Percentiles rank a stretch among this genome's conserved stretches.
These are phyloP conservation scores for human DNA, from an alignment of 2,113 vertebrate species.

Conservation along the genomic window DNA sequence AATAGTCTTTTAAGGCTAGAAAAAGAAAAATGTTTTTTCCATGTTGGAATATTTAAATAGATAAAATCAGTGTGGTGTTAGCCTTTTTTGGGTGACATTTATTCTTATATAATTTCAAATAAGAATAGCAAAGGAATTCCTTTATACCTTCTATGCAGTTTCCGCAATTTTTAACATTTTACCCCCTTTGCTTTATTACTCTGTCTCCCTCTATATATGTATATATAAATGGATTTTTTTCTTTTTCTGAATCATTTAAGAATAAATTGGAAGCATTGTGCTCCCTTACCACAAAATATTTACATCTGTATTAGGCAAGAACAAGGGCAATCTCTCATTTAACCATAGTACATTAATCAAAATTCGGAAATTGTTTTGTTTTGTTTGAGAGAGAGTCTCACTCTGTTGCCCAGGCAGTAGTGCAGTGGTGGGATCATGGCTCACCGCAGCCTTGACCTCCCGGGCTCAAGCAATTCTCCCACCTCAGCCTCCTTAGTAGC, in stretches of 20 bases:
- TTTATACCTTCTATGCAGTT: neutral
- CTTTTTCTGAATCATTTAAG: neutral
- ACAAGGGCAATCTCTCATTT: neutral
- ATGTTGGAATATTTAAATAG: slow-evolving; percentile 35
- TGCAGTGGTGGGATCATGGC: too few relatives aligned
- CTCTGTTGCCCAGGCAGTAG: too few relatives aligned
- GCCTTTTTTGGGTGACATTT: neutral
- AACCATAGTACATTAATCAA: neutral
- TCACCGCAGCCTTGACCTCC: too few relatives aligned
- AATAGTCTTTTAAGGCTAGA: neutral
- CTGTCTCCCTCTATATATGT: neutral
- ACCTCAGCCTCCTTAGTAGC: too few relatives aligned
- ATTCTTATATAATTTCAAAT: neutral
- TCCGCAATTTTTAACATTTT: slow-evolving; percentile 28
- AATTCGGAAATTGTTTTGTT: neutral
- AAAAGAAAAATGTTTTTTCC: neutral
- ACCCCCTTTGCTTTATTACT: neutral
- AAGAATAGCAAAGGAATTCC: neutral
- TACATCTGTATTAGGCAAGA: slow-evolving; percentile 16
- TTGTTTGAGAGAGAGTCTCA: too few relatives aligned
- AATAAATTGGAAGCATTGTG: slow-evolving; percentile 14
- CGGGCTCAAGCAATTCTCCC: too few relatives aligned
- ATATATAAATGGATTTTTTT: neutral
- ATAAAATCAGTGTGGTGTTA: neutral
- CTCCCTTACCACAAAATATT: neutral